A percentile compares a stretch with the other conserved stretches of the same genome.
Evolutionary conservation across 2,888 invertebrate species (phyloP).

Genomic region (Hymenopus coronatus): DNA sequence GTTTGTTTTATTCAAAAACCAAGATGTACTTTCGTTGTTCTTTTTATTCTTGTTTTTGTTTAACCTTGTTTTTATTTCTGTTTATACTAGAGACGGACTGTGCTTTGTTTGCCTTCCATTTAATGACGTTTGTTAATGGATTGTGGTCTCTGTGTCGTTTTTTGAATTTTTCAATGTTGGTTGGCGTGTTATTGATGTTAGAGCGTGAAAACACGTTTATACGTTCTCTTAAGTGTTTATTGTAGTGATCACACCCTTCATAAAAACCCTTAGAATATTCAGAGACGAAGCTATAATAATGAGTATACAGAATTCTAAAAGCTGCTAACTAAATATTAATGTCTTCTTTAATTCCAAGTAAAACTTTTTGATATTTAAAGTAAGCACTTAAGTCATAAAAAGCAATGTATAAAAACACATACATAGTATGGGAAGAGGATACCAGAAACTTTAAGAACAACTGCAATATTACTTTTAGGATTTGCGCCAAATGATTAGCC

Average conservation of each 20-base stretch:
- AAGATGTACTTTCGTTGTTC: constrained; percentile 13
- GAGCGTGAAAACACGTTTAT: not conserved
- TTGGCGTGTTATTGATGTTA: constrained; percentile 14
- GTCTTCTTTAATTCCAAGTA: too few relatives aligned
- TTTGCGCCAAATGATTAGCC: too few relatives aligned
- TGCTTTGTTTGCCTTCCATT: not conserved
- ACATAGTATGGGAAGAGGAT: not conserved
- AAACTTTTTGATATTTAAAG: too few relatives aligned
- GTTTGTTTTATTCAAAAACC: not conserved
- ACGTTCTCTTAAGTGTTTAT: constrained; percentile 1
- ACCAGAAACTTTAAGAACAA: not conserved
- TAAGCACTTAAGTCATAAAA: too few relatives aligned
- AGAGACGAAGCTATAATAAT: constrained; percentile 6
- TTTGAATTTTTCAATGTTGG: constrained; percentile 8
- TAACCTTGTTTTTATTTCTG: not conserved
- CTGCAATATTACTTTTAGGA: too few relatives aligned
- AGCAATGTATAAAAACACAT: not conserved
- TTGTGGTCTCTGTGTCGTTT: constrained; percentile 11
- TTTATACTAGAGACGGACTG: not conserved
- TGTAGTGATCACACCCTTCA: constrained; percentile 1
- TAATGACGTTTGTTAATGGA: constrained; percentile 1
- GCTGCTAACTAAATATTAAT: too few relatives aligned
- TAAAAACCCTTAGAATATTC: constrained; percentile 5
- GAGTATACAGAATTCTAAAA: too few relatives aligned
- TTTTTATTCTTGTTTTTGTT: constrained; percentile 12